Evolutionary conservation across 1,140 invertebrate genomes (phyloP).

Genomic region (Drosophila arawakana): DNA sequence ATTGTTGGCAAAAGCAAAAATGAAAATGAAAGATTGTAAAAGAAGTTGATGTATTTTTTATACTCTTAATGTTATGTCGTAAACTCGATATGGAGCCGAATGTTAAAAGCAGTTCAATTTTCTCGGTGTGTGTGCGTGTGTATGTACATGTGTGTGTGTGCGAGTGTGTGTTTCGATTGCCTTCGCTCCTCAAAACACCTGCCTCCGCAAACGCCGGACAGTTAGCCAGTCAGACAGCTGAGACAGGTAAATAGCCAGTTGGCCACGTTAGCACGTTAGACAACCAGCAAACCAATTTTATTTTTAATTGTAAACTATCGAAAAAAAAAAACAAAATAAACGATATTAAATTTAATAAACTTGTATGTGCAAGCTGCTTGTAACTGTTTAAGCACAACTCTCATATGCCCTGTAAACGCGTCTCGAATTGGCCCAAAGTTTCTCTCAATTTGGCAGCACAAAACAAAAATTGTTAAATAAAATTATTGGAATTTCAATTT

Average conservation of each 20-base stretch:
- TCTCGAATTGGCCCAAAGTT: slow-evolving; percentile 3
- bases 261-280: slow-evolving; percentile 11
- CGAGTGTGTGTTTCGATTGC: slow-evolving; percentile 15
- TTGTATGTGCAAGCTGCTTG: slow-evolving; percentile 6
- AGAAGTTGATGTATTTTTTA: slow-evolving; percentile 73
- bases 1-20: slow-evolving; percentile 36
- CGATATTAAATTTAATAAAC: slow-evolving; percentile 22
- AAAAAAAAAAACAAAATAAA: slow-evolving; percentile 29
- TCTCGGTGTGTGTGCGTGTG: background rate
- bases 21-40: slow-evolving; percentile 12
- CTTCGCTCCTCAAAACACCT: slow-evolving; percentile 24
- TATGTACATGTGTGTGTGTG: slow-evolving; percentile 12
- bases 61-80: slow-evolving; percentile 72
- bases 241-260: slow-evolving; percentile 13
- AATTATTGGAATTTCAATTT: slow-evolving; percentile 18
- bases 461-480: slow-evolving; percentile 39
- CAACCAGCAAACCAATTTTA: slow-evolving; percentile 29
- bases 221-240: slow-evolving; percentile 6
- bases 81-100: slow-evolving; percentile 40
- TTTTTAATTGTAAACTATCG: slow-evolving; percentile 41
- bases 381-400: slow-evolving; percentile 9
- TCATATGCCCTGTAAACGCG: slow-evolving; percentile 22
- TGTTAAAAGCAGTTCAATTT: slow-evolving; percentile 13
- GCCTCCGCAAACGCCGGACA: slow-evolving; percentile 14
- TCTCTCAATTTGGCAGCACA: slow-evolving; percentile 1